Evolutionary conservation across 2,888 invertebrate genomes (phyloP).

Genomic region (Apodemia zela): DNA sequence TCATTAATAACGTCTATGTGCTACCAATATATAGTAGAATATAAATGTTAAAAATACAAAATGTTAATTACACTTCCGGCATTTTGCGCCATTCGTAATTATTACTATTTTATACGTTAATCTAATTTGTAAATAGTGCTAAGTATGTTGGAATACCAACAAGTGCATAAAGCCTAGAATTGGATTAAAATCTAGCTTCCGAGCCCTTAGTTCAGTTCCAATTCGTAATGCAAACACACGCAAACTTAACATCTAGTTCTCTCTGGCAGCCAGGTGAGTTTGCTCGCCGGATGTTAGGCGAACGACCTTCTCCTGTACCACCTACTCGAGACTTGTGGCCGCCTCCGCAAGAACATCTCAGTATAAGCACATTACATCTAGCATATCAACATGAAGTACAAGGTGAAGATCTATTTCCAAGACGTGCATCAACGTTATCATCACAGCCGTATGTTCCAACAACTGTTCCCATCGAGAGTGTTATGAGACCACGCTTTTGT

Average conservation of each 20-base stretch:
- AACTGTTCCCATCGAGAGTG: constrained; percentile 42
- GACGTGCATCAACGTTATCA: constrained; percentile 56
- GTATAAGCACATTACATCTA: constrained; percentile 70
- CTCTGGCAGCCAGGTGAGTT: constrained; percentile 75
- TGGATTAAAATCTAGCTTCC: constrained; percentile 61
- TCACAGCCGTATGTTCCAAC: constrained; percentile 48
- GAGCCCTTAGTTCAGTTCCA: constrained; percentile 54
- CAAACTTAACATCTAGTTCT: constrained; percentile 68
- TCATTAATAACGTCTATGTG: too few relatives aligned
- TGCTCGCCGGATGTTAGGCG: constrained; percentile 68
- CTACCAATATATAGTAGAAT: too few relatives aligned
- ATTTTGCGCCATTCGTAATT: neutral
- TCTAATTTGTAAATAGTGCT: constrained; percentile 13
- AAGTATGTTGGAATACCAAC: constrained; percentile 49
- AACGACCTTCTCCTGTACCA: constrained; percentile 67
- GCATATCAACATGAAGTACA: constrained; percentile 55
- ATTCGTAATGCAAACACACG: constrained; percentile 71
- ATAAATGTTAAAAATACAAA: neutral
- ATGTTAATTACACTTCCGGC: neutral
- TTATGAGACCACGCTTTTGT: constrained; percentile 51
- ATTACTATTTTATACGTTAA: constrained; percentile 2
- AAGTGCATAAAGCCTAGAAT: constrained; percentile 69
- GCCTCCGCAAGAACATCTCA: constrained; percentile 57
- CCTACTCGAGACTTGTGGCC: constrained; percentile 67
- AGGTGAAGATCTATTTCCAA: constrained; percentile 46